Evolutionary conservation across 2,888 invertebrate species (phyloP).

Genomic region (Andrena chrysosceles): DNA sequence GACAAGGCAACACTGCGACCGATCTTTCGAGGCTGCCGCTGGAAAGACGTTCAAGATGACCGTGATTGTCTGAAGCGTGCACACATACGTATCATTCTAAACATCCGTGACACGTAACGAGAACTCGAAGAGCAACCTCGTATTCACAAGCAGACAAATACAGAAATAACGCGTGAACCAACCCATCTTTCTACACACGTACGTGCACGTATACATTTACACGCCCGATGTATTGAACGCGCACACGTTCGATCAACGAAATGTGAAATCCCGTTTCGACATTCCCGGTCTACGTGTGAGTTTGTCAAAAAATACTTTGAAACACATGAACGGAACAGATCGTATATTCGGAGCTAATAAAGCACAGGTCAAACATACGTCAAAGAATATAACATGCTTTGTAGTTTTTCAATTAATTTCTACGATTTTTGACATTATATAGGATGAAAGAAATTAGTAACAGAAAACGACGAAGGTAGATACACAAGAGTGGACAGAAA

Average conservation of each 20-base stretch:
- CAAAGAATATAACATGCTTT: background rate
- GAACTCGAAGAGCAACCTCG: conserved; percentile 69
- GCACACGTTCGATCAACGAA: conserved; percentile 38
- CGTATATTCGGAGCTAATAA: conserved; percentile 27
- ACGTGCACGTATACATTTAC: background rate
- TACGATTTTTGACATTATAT: background rate
- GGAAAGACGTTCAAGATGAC: conserved; percentile 64
- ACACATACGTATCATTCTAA: conserved; percentile 71
- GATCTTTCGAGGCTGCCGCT: conserved; percentile 66
- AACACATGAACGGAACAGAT: conserved; percentile 64
- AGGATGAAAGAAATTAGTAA: background rate
- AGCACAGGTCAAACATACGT: background rate
- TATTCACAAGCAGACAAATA: conserved; percentile 63
- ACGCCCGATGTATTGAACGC: conserved; percentile 17
- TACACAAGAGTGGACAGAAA: background rate
- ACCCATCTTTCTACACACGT: conserved; percentile 28
- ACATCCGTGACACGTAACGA: conserved; percentile 77
- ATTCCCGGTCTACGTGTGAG: conserved; percentile 72
- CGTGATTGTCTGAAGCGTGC: conserved; percentile 70
- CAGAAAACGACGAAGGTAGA: background rate
- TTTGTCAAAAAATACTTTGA: conserved; percentile 61
- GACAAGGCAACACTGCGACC: conserved; percentile 62
- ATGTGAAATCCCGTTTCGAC: conserved; percentile 75
- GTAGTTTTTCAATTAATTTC: too few relatives aligned
- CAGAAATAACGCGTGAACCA: conserved; percentile 51